Conservation (phyloP, 2,797 vertebrate genomes). For the Onychomys leucogaster region DNA sequence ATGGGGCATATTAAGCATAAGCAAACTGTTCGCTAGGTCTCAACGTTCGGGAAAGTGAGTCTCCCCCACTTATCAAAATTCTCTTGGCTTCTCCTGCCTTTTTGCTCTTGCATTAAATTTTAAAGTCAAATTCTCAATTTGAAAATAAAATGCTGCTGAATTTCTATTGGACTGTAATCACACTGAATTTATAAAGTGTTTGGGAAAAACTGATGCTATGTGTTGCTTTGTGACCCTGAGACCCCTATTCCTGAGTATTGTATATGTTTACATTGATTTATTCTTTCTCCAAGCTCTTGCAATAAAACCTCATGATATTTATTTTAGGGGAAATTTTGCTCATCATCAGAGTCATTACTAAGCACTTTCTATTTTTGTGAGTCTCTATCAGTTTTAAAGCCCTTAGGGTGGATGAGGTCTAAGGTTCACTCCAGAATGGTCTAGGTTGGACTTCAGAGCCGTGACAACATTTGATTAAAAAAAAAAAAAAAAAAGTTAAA, state of each 20-base stretch:
- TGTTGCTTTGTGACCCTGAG: too few species aligned
- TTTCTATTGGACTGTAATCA: too few species aligned
- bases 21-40: neutral
- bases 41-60: neutral
- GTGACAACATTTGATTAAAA: neutral
- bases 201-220: too few species aligned
- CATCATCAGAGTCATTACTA: neutral
- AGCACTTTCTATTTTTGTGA: neutral
- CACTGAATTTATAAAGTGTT: too few species aligned
- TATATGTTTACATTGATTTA: too few species aligned
- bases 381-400: neutral
- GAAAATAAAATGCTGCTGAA: too few species aligned
- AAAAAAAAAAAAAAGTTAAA: neutral
- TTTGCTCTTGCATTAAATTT: neutral
- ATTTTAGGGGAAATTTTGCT: neutral
- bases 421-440: neutral
- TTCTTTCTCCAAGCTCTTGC: too few species aligned
- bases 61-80: neutral
- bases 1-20: neutral
- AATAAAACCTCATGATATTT: too few species aligned
- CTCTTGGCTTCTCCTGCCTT: neutral
- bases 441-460: neutral
- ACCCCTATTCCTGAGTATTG: too few species aligned
- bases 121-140: neutral
- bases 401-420: neutral